Evolutionary conservation across 2,888 invertebrate genomes (phyloP), one percentile per base, ranked within the genome.

Genomic region (Ophioninae sp.): DNA sequence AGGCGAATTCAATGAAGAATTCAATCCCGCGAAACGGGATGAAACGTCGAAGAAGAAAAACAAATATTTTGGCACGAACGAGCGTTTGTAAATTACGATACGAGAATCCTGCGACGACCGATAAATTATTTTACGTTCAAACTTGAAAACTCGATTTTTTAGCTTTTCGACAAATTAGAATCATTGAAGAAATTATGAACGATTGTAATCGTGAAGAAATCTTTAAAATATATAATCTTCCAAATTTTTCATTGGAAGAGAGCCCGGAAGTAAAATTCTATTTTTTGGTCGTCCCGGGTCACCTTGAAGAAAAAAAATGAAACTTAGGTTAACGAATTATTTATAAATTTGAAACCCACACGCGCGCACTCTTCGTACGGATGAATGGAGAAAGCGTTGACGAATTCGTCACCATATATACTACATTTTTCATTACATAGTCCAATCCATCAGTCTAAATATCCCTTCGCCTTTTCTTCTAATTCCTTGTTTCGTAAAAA

Each of bases 1-100:
- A 92, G 91, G 82, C 89, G 91, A 74, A 89, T 92, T 79, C 90
- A 90, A 78, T 92, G 86, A 89, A 41, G 72, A 44, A 67, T 65
- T 65, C 59, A 59, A 59, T 7, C 13, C 17, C 64, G 61, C 59
- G 37, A 73, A 68, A 70, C 10, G 23, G 69, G 76, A 64, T 83
- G 87, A 64, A 64, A 82, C 56, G 21, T 20, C n/a, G 37, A 65
- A 8, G 37, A 65, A 17, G 2, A 59, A 59, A 59, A 21, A 21
- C n/a, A 59, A 13, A 39, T n/a, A 21, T 7, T 59, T 57, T 59
- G 7, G 44, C 68, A 41, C 41, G 21, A 59, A n/a, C 21, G 20
- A 59, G 21, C n/a, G 41, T 41, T 57, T 23, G 57, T 59, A 59
- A 17, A 61, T 41, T 39, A 70, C 39, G 10, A 17, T 39, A 70